Percentiles rank a stretch among this genome's conserved stretches.
phyloP scores from a whole-genome alignment of 53 echinoderm and acorn worm species.

The Paracentrotus lividus region DNA sequence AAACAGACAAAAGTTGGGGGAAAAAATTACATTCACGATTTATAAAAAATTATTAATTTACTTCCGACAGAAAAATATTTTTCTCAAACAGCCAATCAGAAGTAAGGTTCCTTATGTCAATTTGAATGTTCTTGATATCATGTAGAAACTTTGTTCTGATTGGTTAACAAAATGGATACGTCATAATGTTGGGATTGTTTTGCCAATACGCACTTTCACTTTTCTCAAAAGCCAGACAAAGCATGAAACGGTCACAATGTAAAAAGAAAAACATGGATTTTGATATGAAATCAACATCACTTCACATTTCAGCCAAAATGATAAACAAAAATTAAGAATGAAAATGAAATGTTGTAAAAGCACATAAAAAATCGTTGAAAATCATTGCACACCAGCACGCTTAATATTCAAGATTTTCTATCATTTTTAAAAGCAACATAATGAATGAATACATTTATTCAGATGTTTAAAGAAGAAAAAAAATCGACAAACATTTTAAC shows the following conservation, averaged over 20 bases:
- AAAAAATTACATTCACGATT: neutral
- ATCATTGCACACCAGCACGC: neutral
- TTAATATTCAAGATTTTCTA: neutral
- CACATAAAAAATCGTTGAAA: neutral
- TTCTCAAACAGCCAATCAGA: neutral
- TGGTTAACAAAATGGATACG: neutral
- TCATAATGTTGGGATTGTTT: neutral
- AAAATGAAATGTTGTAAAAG: neutral
- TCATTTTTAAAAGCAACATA: neutral
- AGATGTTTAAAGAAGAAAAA: neutral
- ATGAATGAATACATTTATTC: neutral
- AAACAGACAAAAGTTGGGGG: neutral
- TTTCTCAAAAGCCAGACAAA: neutral
- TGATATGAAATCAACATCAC: neutral
- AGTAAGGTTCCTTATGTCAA: neutral
- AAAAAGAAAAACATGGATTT: neutral
- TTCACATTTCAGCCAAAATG: constrained; percentile 1
- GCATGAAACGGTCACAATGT: constrained; percentile 20
- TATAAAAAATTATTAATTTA: neutral
- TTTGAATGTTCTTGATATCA: neutral
- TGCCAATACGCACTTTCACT: neutral
- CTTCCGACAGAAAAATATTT: too few relatives aligned
- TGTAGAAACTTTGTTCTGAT: neutral
- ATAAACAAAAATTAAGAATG: neutral
- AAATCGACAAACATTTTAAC: neutral